These are phyloP conservation scores for Andrena praecox DNA, from an alignment of 2,888 invertebrate species.

Conservation along the genomic window DNA sequence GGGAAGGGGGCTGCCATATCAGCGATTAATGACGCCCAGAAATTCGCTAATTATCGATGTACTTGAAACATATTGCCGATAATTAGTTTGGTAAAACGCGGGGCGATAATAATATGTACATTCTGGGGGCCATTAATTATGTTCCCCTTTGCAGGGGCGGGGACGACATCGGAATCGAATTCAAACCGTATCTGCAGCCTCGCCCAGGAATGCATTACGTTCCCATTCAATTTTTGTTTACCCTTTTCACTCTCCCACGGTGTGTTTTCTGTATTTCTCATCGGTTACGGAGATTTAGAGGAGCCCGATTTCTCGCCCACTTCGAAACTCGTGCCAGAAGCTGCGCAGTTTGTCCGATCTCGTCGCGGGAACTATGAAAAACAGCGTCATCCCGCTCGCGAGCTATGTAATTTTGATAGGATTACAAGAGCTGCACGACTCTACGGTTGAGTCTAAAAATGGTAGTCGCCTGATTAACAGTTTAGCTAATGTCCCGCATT, in stretches of 20 bases:
- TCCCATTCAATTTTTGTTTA: conserved; percentile 19
- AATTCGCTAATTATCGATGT: conserved; percentile 11
- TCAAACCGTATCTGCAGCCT: neutral
- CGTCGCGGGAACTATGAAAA: conserved; percentile 19
- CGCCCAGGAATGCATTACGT: neutral
- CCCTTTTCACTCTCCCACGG: neutral
- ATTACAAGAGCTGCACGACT: conserved; percentile 4
- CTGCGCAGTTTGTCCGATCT: neutral
- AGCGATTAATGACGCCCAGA: conserved; percentile 5
- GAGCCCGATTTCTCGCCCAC: neutral
- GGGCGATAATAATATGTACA: neutral
- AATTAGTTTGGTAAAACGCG: conserved; percentile 7
- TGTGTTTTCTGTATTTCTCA: neutral
- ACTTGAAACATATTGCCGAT: conserved; percentile 14
- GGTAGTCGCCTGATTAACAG: neutral
- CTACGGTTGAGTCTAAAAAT: neutral
- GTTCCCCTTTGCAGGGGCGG: neutral
- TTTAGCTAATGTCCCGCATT: neutral
- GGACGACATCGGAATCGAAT: neutral
- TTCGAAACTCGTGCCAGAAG: conserved; percentile 45
- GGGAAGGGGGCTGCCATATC: neutral
- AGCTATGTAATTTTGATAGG: conserved; percentile 14
- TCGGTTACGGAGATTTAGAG: conserved; percentile 30
- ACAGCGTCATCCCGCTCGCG: neutral
- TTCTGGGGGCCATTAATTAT: conserved; percentile 12